These are phyloP conservation scores for Macrobrachium nipponense DNA, from an alignment of 1,140 invertebrate species.

Conservation along the genomic window DNA sequence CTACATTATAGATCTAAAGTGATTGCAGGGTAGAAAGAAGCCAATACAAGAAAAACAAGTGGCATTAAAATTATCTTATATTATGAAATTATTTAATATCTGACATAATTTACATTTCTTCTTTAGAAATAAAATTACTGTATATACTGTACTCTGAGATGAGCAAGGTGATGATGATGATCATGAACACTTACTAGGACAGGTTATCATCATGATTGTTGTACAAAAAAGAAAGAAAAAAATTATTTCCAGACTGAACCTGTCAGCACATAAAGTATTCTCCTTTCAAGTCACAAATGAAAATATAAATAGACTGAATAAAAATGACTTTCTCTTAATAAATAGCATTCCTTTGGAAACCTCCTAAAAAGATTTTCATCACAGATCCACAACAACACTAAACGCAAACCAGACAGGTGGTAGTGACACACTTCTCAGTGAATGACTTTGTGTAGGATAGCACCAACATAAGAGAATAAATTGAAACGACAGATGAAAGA, in stretches of 20 bases:
- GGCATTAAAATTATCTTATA: constrained; percentile 19
- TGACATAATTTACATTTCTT: constrained; percentile 34
- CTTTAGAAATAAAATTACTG: background rate
- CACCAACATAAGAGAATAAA: constrained; percentile 30
- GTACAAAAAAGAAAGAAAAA: too few species aligned
- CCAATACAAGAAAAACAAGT: constrained; percentile 1
- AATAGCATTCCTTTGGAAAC: background rate
- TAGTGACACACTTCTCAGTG: constrained; percentile 31
- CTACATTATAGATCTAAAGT: background rate
- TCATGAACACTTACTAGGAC: constrained; percentile 7
- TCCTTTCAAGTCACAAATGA: too few species aligned
- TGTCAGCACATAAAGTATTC: too few species aligned
- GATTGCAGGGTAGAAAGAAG: constrained; percentile 12
- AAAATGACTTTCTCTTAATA: background rate
- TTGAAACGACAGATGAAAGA: constrained; percentile 7
- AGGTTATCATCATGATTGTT: background rate
- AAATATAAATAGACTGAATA: too few species aligned
- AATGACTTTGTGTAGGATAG: constrained; percentile 29
- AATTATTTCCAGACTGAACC: too few species aligned
- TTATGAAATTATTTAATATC: constrained; percentile 29
- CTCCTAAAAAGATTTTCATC: too few species aligned
- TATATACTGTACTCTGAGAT: background rate
- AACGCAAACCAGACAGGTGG: constrained; percentile 27
- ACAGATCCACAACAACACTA: constrained; percentile 18
- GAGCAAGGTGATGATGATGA: constrained; percentile 9